Percentiles rank a stretch among this genome's conserved stretches.
phyloP scores from a whole-genome alignment of 2,888 invertebrate species.

The Atethmia centrago region DNA sequence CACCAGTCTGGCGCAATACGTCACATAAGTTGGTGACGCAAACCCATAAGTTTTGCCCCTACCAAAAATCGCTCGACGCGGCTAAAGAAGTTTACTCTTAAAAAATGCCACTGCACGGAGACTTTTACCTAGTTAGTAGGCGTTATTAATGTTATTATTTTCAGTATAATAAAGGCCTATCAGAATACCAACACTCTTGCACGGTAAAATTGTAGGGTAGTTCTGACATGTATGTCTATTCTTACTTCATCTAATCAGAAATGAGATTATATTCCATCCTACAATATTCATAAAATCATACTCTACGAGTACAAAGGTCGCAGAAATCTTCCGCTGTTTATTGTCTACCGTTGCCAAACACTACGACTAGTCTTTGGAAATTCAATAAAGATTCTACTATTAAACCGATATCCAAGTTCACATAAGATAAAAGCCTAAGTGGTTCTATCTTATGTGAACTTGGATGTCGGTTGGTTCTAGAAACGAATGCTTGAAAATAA shows the following conservation, averaged over 20 bases:
- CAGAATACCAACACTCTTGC: neutral
- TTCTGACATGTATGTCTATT: neutral
- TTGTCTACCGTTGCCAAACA: constrained; percentile 5
- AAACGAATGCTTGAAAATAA: constrained; percentile 38
- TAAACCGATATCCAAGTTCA: constrained; percentile 18
- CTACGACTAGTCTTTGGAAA: neutral
- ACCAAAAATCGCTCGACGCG: too few species aligned
- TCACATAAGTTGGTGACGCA: too few species aligned
- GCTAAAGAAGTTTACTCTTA: too few species aligned
- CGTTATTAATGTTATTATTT: neutral
- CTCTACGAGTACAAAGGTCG: neutral
- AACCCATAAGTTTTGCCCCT: too few species aligned
- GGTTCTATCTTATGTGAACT: too few species aligned
- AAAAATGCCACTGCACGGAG: too few species aligned
- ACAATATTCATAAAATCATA: neutral
- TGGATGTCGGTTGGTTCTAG: constrained; percentile 11
- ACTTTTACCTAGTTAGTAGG: neutral
- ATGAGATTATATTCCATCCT: neutral
- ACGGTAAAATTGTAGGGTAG: neutral
- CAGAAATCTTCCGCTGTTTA: neutral
- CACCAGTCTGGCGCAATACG: too few species aligned
- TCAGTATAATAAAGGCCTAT: too few species aligned
- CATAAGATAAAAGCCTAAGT: constrained; percentile 20
- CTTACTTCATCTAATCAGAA: neutral
- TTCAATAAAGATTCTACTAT: constrained; percentile 27